Conservation (phyloP, 1,140 invertebrate species). For the Laupala kohalensis region DNA sequence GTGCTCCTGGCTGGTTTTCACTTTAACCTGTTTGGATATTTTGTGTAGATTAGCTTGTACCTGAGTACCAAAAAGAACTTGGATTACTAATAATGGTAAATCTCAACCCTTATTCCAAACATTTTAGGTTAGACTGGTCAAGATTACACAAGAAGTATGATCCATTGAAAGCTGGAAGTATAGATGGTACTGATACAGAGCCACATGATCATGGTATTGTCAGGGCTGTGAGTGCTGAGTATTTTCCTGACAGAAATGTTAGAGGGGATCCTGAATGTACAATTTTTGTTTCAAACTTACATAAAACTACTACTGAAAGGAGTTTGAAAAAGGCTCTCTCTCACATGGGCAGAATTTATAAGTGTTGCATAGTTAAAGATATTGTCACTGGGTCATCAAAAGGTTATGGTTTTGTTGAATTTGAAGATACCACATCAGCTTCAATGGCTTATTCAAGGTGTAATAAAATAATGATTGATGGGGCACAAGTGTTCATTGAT, state of each 20-base stretch:
- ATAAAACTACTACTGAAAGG: constrained; percentile 48
- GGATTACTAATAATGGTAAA: background rate
- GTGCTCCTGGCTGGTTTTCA: constrained; percentile 45
- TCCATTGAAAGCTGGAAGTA: constrained; percentile 61
- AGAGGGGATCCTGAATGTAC: constrained; percentile 57
- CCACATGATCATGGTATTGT: constrained; percentile 69
- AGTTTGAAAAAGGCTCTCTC: constrained; percentile 37
- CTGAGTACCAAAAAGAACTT: background rate
- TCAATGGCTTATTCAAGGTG: constrained; percentile 43
- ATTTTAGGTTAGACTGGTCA: constrained; percentile 26
- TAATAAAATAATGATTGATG: constrained; percentile 55
- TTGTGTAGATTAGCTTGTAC: background rate
- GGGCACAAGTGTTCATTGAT: constrained; percentile 37
- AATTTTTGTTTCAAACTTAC: constrained; percentile 66
- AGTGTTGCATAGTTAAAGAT: constrained; percentile 57
- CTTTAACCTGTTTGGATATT: constrained; percentile 26
- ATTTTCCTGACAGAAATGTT: constrained; percentile 49
- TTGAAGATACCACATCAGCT: constrained; percentile 44
- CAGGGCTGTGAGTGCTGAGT: constrained; percentile 55
- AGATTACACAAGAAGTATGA: constrained; percentile 42
- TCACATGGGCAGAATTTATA: constrained; percentile 49
- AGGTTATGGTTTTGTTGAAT: constrained; percentile 79
- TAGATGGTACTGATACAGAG: constrained; percentile 69
- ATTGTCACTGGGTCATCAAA: constrained; percentile 70
- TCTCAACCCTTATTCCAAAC: background rate